phyloP scores from a whole-genome alignment of 1,140 invertebrate genomes.

The Zaprionus camerounensis region DNA sequence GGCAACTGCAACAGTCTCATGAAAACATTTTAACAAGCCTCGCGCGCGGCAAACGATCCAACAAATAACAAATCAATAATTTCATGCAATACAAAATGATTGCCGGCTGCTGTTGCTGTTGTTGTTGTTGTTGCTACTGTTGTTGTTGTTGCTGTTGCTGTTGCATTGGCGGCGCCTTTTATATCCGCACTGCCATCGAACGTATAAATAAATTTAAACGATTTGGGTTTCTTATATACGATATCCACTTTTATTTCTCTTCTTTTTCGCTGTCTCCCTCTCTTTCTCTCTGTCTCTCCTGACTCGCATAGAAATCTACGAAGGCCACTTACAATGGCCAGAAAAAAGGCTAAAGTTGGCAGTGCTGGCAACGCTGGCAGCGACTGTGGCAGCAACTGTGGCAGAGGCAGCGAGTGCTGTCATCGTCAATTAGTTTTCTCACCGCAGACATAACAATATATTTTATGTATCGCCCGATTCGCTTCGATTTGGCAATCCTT shows the following conservation, averaged over 20 bases:
- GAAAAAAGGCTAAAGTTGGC: conserved; percentile 26
- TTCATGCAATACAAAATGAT: conserved; percentile 68
- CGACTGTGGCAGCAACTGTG: not conserved
- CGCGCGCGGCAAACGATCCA: conserved; percentile 44
- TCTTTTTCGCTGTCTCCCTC: not conserved
- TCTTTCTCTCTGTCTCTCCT: not conserved
- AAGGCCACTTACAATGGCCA: conserved; percentile 55
- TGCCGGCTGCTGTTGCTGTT: conserved; percentile 35
- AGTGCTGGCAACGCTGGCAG: not conserved
- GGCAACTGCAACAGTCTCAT: conserved; percentile 8
- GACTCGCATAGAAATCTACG: conserved; percentile 59
- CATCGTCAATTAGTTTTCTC: conserved; percentile 78
- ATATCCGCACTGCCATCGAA: conserved; percentile 45
- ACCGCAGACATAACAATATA: conserved; percentile 74
- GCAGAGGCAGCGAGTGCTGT: conserved; percentile 45
- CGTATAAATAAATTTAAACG: conserved; percentile 69
- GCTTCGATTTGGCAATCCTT: conserved; percentile 45
- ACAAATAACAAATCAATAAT: conserved; percentile 74
- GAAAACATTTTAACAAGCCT: conserved; percentile 60
- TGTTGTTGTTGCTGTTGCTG: conserved; percentile 31
- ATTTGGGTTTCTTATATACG: conserved; percentile 54
- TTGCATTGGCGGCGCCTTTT: conserved; percentile 64
- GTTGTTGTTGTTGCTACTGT: conserved; percentile 20
- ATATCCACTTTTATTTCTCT: conserved; percentile 5
- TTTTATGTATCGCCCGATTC: conserved; percentile 63